Percentiles rank a stretch among this genome's conserved stretches.
Evolutionary conservation across 2,888 invertebrate genomes (phyloP).

Genomic region (Eupeodes latifasciatus): DNA sequence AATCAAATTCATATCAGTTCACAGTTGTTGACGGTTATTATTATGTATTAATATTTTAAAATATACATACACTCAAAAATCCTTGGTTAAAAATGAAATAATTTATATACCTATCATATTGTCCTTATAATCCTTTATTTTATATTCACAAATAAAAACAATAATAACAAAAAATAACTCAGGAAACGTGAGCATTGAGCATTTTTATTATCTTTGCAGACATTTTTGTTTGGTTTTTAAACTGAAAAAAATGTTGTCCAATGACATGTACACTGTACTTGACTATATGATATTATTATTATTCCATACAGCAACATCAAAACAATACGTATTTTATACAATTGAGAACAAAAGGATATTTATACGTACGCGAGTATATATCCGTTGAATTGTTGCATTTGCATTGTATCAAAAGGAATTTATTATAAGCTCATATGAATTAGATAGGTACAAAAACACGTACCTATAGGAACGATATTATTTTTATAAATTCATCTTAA

Average conservation of each 20-base stretch:
- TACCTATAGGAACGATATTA: no score
- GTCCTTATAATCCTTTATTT: conserved; percentile 5
- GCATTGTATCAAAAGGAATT: neutral
- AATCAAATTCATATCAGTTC: no score
- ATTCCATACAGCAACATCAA: no score
- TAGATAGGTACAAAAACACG: no score
- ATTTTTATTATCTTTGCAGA: conserved; percentile 13
- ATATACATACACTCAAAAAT: neutral
- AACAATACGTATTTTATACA: no score
- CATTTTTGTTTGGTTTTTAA: conserved; percentile 14
- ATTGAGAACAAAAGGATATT: conserved; percentile 7
- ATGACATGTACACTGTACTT: neutral
- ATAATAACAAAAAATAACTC: neutral
- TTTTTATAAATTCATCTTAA: no score
- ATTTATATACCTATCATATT: neutral
- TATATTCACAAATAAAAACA: neutral
- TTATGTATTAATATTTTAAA: no score
- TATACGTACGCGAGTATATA: neutral
- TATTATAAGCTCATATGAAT: neutral
- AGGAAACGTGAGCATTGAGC: neutral
- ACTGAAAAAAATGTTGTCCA: neutral
- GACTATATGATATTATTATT: no score
- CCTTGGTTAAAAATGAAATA: neutral
- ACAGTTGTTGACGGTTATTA: no score
- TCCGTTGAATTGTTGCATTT: conserved; percentile 32